These are phyloP conservation scores for Orbicella faveolata DNA, from an alignment of 64 coral and sea anemone species.

Conservation along the genomic window DNA sequence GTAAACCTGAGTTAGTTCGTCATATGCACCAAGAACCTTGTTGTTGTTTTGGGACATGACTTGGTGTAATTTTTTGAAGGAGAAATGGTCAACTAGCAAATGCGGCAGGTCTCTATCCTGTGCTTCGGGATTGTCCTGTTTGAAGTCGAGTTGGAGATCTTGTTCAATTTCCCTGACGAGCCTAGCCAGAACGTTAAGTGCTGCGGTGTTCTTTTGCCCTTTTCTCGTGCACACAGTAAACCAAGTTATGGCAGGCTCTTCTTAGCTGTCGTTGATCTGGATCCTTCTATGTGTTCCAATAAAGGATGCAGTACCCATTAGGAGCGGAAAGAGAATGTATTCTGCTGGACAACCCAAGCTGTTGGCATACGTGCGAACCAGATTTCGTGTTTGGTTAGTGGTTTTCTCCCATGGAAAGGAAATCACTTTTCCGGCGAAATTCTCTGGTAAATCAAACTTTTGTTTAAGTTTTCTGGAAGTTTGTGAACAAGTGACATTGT, in stretches of 20 bases:
- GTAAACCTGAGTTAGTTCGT: slow-evolving; percentile 59
- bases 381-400: too few species aligned
- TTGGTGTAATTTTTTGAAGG: slow-evolving; percentile 65
- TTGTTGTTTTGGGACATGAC: slow-evolving; percentile 39
- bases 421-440: background rate
- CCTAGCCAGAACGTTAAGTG: slow-evolving; percentile 28
- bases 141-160: slow-evolving; percentile 14
- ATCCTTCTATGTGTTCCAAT: slow-evolving; percentile 31
- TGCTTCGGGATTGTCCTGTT: too few species aligned
- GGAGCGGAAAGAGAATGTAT: too few species aligned
- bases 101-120: too few species aligned
- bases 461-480: slow-evolving; percentile 34
- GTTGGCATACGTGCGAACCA: too few species aligned
- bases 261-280: slow-evolving; percentile 57
- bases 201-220: slow-evolving; percentile 54
- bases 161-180: slow-evolving; percentile 39
- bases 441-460: slow-evolving; percentile 7
- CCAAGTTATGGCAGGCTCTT: slow-evolving; percentile 42
- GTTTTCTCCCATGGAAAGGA: slow-evolving; percentile 18
- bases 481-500: slow-evolving; percentile 4
- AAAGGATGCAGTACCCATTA: slow-evolving; percentile 19
- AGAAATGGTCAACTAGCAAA: background rate
- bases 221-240: slow-evolving; percentile 55
- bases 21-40: slow-evolving; percentile 33
- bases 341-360: too few species aligned